Base-by-base conservation (phyloP, 2,888 invertebrate genomes). In the Xestia c-nigrum region DNA sequence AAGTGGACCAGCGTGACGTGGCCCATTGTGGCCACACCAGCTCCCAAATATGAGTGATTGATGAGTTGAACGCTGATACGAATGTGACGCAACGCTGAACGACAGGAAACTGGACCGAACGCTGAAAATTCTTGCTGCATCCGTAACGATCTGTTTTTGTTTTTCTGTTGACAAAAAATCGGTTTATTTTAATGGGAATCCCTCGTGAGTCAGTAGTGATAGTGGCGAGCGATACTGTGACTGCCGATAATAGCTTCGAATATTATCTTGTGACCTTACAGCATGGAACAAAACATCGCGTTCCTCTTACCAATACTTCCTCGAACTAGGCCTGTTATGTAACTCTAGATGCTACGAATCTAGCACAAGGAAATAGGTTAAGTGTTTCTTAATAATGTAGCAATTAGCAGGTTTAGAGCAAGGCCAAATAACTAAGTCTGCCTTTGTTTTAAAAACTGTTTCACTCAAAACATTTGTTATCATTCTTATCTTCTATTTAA, bases 291-390 rank as follows among this genome's bases (percentile, higher is more conserved):
- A 70, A 75, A 76, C 68, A 81, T 63, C 63, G 43, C 52, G 50
- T 80, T 74, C 71, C 72, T 85, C 86, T 76, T 77, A 80, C 70
- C 68, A 79, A 67, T 70, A 87, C 87, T 94, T 94, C 92, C 90
- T 89, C 88, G 92, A 93, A 92, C 74, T 87, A 81, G 87, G 80
- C 81, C 73, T 74, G 80, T 95, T 94, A 91, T 91, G 91, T 91
- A 94, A 94, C 84, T 76, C 85, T 83, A 86, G 83, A 88, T 38
- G 70, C 67, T 90, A 90, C 83, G 89, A 92, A 96, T 93, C 94
- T 95, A 93, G 96, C 88, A 81, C 95, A 93, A 85, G 86, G 80
- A 96, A 94, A 96, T 96, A 93, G 96, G 96, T 94, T 96, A 96
- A 96, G 92, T 90, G 94, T 92, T 96, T 96, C 93, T 94, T 94